Base-by-base conservation (phyloP, 2,113 vertebrate species). In the Oryzias woworae region DNA sequence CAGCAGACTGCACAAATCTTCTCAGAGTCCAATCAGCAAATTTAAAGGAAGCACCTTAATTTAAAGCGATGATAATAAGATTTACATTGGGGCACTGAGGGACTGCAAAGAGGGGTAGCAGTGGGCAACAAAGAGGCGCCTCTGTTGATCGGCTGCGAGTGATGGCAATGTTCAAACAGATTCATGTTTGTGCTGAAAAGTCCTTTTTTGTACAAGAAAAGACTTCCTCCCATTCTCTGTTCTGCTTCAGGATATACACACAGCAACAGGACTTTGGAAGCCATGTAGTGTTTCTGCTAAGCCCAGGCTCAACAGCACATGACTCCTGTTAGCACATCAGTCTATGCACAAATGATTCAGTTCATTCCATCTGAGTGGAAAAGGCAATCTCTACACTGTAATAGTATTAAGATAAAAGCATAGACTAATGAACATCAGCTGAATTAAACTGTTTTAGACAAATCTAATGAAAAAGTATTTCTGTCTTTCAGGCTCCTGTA, bases 1-100 rank as follows among this genome's bases (percentile, higher is more conserved):
- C 54, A 77, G 51, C 3, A 60, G 50, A 76, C 61, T n/a, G 49
- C 44, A 54, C 61, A 84, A 78, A 86, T 80, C 79, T 58, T 63
- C 73, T 65, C 47, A 24, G 53, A 73, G 73, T 75, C 76, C 60
- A 71, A 73, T 82, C 76, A 73, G 78, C 76, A 70, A 66, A 73
- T 65, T 75, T 68, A 65, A 65, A 65, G 26, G 56, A 53, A 16
- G 43, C 44, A 14, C 66, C 41, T 58, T 80, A 63, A 75, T 78
- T 66, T 71, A 46, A 69, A 44, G 76, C 63, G 56, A 82, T 41
- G 41, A 58, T 84, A 78, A 80, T 82, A 24, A 66, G 81, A 62
- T 77, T 81, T 66, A 18, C 49, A 36, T 16, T 4, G 18, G 4
- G 18, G 3, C 5, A 45, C 1, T 42, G 45, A 28, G 43, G 13